Evolutionary conservation across 2,113 vertebrate genomes (phyloP).

Genomic region (Columba janthina): DNA sequence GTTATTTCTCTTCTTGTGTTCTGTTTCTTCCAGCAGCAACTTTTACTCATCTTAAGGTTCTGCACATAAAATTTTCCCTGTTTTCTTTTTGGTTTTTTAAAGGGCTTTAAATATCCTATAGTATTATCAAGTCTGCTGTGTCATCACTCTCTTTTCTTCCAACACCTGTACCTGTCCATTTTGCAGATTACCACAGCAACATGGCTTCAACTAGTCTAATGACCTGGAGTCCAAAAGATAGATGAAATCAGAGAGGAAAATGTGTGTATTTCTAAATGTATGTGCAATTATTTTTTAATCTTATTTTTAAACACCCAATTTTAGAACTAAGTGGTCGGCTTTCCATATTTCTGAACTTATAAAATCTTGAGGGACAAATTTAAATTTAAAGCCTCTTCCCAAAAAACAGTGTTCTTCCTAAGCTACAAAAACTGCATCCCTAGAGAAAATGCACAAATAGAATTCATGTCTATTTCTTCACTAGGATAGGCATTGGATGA

Average conservation of each 20-base stretch:
- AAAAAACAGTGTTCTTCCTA: background rate
- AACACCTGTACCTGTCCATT: background rate
- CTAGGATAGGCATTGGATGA: background rate
- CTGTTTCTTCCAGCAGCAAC: background rate
- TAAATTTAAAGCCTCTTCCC: background rate
- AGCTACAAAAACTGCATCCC: background rate
- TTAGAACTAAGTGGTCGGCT: background rate
- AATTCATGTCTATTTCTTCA: background rate
- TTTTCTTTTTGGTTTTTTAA: background rate
- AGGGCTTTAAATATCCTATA: background rate
- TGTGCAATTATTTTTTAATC: background rate
- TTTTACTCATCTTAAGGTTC: background rate
- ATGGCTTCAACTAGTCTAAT: background rate
- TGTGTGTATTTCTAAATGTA: background rate
- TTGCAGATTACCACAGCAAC: background rate
- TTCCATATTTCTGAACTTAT: background rate
- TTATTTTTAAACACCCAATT: background rate
- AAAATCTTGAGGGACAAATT: background rate
- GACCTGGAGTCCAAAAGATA: background rate
- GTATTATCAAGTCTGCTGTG: background rate
- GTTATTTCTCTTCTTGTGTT: background rate
- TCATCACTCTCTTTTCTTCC: background rate
- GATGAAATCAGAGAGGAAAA: background rate
- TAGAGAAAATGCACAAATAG: background rate
- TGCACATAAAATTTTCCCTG: background rate